phyloP scores from a whole-genome alignment of 2,113 vertebrate genomes.

The Manacus vitellinus region DNA sequence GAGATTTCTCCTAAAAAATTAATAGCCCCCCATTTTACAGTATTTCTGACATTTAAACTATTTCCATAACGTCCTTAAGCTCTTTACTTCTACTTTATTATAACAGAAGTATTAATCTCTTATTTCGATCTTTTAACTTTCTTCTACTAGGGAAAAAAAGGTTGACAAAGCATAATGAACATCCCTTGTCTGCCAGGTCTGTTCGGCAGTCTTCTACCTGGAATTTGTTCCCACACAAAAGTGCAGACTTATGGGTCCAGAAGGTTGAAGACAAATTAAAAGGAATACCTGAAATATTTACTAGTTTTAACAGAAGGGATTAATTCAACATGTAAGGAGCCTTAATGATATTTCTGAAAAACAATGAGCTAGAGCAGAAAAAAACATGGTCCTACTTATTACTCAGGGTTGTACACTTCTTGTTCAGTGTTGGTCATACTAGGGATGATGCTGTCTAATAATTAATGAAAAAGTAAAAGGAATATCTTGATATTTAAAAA shows the following conservation, averaged over 20 bases:
- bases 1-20: not conserved
- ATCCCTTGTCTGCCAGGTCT: not conserved
- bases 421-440: not conserved
- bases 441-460: not conserved
- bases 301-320: not conserved
- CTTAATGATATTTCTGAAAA: not conserved
- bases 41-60: not conserved
- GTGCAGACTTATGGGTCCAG: not conserved
- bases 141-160: not conserved
- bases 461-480: not conserved
- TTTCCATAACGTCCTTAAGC: not conserved
- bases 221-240: not conserved
- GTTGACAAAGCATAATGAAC: not conserved
- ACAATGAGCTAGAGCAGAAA: not conserved
- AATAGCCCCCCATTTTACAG: not conserved
- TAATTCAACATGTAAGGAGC: not conserved
- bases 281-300: not conserved
- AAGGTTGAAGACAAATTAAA: not conserved
- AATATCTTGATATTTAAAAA: not conserved
- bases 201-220: not conserved
- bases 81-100: not conserved
- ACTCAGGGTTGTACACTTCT: not conserved
- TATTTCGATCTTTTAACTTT: not conserved
- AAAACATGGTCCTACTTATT: not conserved
- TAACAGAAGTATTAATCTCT: not conserved